Evolutionary conservation across 2,888 invertebrate genomes (phyloP), one percentile per base, ranked within the genome.

Genomic region (Conops quadrifasciatus): DNA sequence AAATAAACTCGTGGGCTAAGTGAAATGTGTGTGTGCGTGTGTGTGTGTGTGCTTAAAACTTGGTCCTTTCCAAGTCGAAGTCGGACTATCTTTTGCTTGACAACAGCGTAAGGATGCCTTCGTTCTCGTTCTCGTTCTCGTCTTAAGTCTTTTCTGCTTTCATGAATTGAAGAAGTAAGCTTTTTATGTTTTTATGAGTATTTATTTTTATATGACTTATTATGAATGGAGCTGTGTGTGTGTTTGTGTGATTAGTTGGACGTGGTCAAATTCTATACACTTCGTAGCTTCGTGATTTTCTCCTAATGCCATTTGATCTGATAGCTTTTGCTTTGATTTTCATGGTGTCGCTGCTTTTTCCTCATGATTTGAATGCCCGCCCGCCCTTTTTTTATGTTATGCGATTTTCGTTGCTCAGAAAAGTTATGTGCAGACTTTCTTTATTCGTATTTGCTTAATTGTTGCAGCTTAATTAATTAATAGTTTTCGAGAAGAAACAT

Each of bases 111-210:
- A 36, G 5, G 36, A 36, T 36, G 4, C 36, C 36, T 36, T 36
- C 36, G 36, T 36, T 28, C 16, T 26, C 45, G 19, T 59, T 19
- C 47, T 45, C 45, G 43, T 15, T 56, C 56, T 36, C 36, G 19
- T 70, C 64, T 65, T 73, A 72, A 73, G 73, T 67, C 69, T 69
- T 56, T 72, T 63, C 58, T 28, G 73, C 77, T 74, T 78, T 76
- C 75, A 74, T 78, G 72, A 76, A 76, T 76, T 75, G 78, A 71
- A 73, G 73, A 67, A 70, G 36, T 75, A 77, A 74, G 71, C 75
- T 74, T 75, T 73, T 72, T 71, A 67, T 72, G 65, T 67, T 72
- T 72, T 68, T 69, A n/a, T n/a, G n/a, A n/a, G n/a, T n/a, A 24
- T 66, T 63, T 53, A 53, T 71, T 43, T 30, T 65, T 28, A 24